phyloP scores from a whole-genome alignment of 2,113 vertebrate species.

The Rhea americana region DNA sequence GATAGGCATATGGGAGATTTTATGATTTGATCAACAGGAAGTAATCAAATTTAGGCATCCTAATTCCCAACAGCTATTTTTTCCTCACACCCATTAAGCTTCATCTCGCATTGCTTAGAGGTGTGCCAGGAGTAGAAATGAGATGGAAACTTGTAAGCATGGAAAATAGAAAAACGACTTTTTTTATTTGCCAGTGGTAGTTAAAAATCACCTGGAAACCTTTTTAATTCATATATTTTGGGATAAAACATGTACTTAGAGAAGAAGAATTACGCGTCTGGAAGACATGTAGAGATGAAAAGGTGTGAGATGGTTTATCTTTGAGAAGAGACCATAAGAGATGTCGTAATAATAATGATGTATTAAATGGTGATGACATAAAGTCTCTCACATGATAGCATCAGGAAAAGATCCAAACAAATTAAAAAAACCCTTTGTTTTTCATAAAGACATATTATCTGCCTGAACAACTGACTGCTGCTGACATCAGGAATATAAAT shows the following conservation, averaged over 20 bases:
- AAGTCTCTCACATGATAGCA: background rate
- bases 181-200: background rate
- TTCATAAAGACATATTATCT: background rate
- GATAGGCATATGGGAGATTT: background rate
- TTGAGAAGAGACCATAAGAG: constrained; percentile 18
- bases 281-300: background rate
- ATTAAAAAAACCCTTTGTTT: background rate
- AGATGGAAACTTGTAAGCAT: background rate
- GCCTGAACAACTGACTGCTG: background rate
- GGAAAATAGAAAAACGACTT: background rate
- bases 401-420: background rate
- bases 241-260: background rate
- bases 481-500: background rate
- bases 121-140: background rate
- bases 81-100: background rate
- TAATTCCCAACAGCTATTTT: background rate
- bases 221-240: background rate
- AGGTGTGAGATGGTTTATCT: constrained; percentile 22
- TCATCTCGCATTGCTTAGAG: background rate
- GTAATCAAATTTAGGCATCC: background rate
- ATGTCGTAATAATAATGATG: background rate
- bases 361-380: background rate
- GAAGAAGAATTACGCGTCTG: background rate
- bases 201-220: constrained; percentile 3
- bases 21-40: constrained; percentile 10